phyloP scores from a whole-genome alignment of 2,888 invertebrate genomes.

The Sisyra terminalis region DNA sequence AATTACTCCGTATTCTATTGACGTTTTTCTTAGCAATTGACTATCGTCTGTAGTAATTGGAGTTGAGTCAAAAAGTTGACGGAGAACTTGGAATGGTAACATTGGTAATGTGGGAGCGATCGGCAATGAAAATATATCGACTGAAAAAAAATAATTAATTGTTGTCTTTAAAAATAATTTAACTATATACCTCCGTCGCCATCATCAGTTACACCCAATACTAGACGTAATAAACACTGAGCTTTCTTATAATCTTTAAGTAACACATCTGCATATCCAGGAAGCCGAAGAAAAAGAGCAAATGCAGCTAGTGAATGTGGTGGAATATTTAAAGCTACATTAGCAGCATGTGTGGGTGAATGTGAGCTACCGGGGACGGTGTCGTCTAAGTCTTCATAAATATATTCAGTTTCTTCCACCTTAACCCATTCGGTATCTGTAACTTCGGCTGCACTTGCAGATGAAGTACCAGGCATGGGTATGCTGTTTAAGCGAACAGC shows the following conservation, averaged over 20 bases:
- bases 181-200: slow-evolving; percentile 67
- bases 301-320: slow-evolving; percentile 85
- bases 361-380: slow-evolving; percentile 23
- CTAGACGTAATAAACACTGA: slow-evolving; percentile 68
- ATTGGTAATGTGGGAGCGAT: slow-evolving; percentile 51
- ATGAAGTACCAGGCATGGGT: slow-evolving; percentile 28
- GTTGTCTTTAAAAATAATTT: not conserved
- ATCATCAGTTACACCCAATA: slow-evolving; percentile 81
- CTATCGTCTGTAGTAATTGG: slow-evolving; percentile 60
- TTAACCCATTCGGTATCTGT: slow-evolving; percentile 45
- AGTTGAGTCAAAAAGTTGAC: slow-evolving; percentile 57
- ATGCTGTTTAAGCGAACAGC: slow-evolving; percentile 37
- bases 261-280: slow-evolving; percentile 80
- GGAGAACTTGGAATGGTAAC: slow-evolving; percentile 64
- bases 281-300: slow-evolving; percentile 72
- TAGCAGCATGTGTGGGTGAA: slow-evolving; percentile 29
- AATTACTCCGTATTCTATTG: slow-evolving; percentile 71
- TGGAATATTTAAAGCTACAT: slow-evolving; percentile 50
- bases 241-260: slow-evolving; percentile 71
- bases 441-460: slow-evolving; percentile 24
- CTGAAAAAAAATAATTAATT: slow-evolving; percentile 20
- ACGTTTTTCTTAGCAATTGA: slow-evolving; percentile 52
- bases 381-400: slow-evolving; percentile 44
- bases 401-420: slow-evolving; percentile 39
- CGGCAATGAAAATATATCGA: slow-evolving; percentile 53